Evolutionary conservation across 2,888 invertebrate species (phyloP).

Genomic region (Trisateles emortualis): DNA sequence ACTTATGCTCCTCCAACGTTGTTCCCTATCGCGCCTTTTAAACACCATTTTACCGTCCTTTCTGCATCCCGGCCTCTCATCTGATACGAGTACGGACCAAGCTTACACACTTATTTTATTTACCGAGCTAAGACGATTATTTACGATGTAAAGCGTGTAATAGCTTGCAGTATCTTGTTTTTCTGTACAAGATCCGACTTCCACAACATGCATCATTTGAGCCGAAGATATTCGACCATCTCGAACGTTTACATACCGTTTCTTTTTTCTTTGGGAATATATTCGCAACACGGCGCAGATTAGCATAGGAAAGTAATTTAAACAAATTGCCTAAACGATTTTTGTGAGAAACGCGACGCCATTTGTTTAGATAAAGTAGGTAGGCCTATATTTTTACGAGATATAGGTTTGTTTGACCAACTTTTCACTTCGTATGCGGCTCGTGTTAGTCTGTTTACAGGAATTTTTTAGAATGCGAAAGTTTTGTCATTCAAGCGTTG

Average conservation of each 20-base stretch:
- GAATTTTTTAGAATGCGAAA: constrained; percentile 51
- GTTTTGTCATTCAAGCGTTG: constrained; percentile 53
- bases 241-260: constrained; percentile 60
- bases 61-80: constrained; percentile 73
- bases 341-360: constrained; percentile 71
- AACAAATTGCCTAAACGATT: constrained; percentile 82
- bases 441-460: constrained; percentile 49
- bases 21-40: constrained; percentile 77
- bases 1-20: constrained; percentile 77
- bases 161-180: constrained; percentile 78
- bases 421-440: constrained; percentile 46
- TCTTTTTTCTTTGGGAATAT: constrained; percentile 67
- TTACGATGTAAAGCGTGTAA: constrained; percentile 82
- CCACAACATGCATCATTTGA: constrained; percentile 76
- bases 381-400: constrained; percentile 55
- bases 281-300: constrained; percentile 76
- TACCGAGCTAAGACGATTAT: constrained; percentile 80
- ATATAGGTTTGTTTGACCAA: constrained; percentile 53
- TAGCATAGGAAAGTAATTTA: constrained; percentile 84
- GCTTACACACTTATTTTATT: constrained; percentile 82
- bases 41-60: constrained; percentile 78
- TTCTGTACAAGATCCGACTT: constrained; percentile 68
- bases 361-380: constrained; percentile 70
- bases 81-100: constrained; percentile 76
- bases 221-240: constrained; percentile 64